Percentiles rank a stretch among this genome's conserved stretches.
Evolutionary conservation across 2,797 vertebrate genomes (phyloP).

Genomic region (Poecilia velifera): DNA sequence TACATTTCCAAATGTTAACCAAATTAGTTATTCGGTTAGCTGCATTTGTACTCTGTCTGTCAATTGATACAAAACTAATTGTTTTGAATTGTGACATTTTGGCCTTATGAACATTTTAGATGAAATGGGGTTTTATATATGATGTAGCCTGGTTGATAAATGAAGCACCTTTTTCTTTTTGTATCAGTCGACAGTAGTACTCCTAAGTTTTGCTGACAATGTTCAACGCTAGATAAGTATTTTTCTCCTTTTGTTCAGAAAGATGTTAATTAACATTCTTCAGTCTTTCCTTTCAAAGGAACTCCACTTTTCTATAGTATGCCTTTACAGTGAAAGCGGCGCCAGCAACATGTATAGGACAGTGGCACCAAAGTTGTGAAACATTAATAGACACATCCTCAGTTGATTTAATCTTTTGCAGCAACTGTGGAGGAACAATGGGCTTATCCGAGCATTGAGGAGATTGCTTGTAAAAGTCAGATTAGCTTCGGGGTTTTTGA

Average conservation of each 20-base stretch:
- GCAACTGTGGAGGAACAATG: conserved; percentile 63
- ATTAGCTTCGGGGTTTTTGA: conserved; percentile 60
- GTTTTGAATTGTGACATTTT: background rate
- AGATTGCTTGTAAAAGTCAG: conserved; percentile 48
- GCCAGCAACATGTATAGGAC: background rate
- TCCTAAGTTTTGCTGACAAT: background rate
- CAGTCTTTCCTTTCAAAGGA: background rate
- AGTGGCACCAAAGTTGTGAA: background rate
- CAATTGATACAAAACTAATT: background rate
- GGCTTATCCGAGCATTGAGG: conserved; percentile 12
- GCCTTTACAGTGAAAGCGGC: background rate
- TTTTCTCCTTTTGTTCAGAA: background rate
- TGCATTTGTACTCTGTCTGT: background rate
- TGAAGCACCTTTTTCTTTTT: background rate
- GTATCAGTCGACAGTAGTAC: background rate
- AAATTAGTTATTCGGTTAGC: background rate
- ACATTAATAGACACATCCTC: background rate
- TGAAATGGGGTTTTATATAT: background rate
- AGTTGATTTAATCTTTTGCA: background rate
- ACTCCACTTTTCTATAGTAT: background rate
- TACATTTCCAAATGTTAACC: background rate
- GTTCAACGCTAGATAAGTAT: background rate
- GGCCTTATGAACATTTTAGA: background rate
- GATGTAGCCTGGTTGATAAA: background rate
- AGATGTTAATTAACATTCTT: background rate